Evolutionary conservation across 23 tunicate species (phyloP), one percentile per base, ranked within the genome.

Genomic region (Trididemnum nubilum): DNA sequence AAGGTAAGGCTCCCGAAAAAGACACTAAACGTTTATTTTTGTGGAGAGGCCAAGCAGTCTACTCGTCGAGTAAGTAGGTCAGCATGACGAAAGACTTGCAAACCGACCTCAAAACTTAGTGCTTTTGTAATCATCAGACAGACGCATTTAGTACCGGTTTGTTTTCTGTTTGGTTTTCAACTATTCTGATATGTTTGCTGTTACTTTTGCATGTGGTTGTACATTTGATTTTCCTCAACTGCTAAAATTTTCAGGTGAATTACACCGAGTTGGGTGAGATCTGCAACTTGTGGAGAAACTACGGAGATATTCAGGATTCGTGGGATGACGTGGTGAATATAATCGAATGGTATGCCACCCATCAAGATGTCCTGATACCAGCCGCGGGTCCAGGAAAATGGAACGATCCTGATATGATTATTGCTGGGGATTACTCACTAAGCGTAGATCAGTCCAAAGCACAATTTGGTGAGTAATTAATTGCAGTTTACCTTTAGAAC

Each of bases 341-440:
- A 28, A 92, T 92, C 26, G 78, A 86, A 12, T 92, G 97, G 97
- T 88, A 81, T 79, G 97, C 80, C 34, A 73, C 60, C 0, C 76
- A 92, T 52, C 97, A 92, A 72, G 92, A 92, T 76, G 97, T 78
- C 18, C 67, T 92, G 33, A 58, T 92, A 34, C 88, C 89, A 0
- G 92, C 92, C 59, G 97, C 97, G 21, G 92, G 92, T 0, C 97
- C 97, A 2, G 92, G 92, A 33, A 64, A 52, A 72, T 92, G 97
- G 97, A 92, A 92, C 49, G 97, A 92, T 58, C 97, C 97, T 21
- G 97, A 92, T 69, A 92, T 92, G 97, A 63, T 92, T 0, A 83
- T 92, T 39, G 92, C 65, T 35, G 97, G 97, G 0, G 97, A 92
- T 49, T 92, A 35, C 58, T 87, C 97, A 0, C 40, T 92, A 74